Percentiles rank a stretch among this genome's conserved stretches.
phyloP scores from a whole-genome alignment of 2,113 vertebrate genomes.

The Carassius auratus region DNA sequence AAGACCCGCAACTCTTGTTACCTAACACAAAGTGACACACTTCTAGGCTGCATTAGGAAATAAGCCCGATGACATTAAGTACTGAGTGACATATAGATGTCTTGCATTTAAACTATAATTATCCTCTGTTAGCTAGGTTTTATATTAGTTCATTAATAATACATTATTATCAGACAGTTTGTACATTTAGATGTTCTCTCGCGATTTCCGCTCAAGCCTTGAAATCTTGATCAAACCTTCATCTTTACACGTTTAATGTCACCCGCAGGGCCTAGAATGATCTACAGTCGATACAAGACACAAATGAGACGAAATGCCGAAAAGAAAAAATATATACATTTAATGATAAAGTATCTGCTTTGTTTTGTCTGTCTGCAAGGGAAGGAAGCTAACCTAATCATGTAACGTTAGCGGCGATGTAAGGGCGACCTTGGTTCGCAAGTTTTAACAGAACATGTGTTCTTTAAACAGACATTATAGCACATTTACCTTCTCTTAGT shows the following conservation, averaged over 20 bases:
- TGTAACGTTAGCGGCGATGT: constrained; percentile 1
- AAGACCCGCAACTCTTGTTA: constrained; percentile 21
- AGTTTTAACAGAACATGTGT: constrained; percentile 31
- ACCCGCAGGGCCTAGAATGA: not conserved
- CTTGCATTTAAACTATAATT: not conserved
- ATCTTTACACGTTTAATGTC: not conserved
- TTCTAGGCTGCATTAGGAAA: constrained; percentile 21
- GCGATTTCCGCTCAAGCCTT: constrained; percentile 7
- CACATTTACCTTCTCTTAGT: constrained; percentile 63
- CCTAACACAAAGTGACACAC: constrained; percentile 29
- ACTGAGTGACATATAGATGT: not conserved
- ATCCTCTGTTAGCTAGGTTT: not conserved
- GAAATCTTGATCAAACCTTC: not conserved
- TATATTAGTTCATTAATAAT: not conserved
- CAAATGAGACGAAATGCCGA: not conserved
- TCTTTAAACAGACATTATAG: rapidly evolving
- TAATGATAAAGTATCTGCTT: not conserved
- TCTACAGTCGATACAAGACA: not conserved
- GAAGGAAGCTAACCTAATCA: not conserved
- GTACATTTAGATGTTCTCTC: not conserved
- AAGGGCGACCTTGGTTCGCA: constrained; percentile 65
- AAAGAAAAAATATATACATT: not conserved
- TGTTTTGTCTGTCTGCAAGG: not conserved
- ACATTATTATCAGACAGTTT: not conserved
- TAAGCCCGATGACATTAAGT: not conserved